phyloP scores from a whole-genome alignment of 2,888 invertebrate species.

The Hofmannophila pseudospretella region DNA sequence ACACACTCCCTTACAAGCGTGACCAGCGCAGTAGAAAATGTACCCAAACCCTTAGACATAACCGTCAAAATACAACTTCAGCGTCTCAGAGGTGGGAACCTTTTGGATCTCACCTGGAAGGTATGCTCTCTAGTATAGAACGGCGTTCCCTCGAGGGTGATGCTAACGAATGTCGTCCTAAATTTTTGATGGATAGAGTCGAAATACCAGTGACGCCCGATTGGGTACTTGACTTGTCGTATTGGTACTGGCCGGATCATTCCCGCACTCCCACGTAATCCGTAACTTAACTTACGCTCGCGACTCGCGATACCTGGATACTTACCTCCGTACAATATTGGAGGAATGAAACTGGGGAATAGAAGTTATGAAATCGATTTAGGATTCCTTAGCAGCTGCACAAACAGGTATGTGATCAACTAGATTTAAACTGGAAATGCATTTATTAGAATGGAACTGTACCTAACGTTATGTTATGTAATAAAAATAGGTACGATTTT shows the following conservation, averaged over 20 bases:
- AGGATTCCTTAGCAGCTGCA: slow-evolving; percentile 1
- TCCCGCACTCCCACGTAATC: slow-evolving; percentile 58
- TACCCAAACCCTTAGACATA: slow-evolving; percentile 51
- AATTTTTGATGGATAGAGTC: slow-evolving; percentile 71
- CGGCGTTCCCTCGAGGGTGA: slow-evolving; percentile 58
- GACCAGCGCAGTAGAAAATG: slow-evolving; percentile 47
- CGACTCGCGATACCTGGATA: slow-evolving; percentile 29
- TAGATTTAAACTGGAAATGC: no score
- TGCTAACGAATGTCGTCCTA: slow-evolving; percentile 71
- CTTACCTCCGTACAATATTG: slow-evolving; percentile 10
- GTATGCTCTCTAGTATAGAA: slow-evolving; percentile 62
- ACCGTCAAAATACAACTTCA: slow-evolving; percentile 48
- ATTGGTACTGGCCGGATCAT: slow-evolving; percentile 45
- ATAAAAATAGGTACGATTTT: no score
- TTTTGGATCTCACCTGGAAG: slow-evolving; percentile 32
- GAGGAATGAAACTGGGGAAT: neutral
- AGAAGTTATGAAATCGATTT: slow-evolving; percentile 1
- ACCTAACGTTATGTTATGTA: no score
- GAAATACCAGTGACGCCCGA: slow-evolving; percentile 51
- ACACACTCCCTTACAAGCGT: slow-evolving; percentile 37
- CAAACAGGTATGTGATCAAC: neutral
- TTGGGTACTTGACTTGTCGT: slow-evolving; percentile 46
- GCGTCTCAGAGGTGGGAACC: slow-evolving; percentile 26
- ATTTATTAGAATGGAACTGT: no score
- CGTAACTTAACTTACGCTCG: slow-evolving; percentile 49